Conservation (phyloP, 2,888 invertebrate species). For the Scaptomyza reducta region DNA sequence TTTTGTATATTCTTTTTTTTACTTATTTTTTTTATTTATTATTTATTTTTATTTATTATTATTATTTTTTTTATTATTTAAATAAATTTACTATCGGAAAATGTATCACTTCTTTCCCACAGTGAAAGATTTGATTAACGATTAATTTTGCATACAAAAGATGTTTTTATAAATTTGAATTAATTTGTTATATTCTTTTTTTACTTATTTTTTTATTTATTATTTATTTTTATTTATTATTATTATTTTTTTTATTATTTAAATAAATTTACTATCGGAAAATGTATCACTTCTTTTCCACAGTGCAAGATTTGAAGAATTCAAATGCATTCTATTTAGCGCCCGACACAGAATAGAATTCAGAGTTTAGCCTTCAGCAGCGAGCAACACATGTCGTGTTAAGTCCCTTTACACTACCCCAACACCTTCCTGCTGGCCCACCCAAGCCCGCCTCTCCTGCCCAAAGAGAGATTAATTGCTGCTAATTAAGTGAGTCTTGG, state of each 20-base stretch:
- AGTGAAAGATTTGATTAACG: neutral
- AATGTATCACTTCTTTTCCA: neutral
- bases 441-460: neutral
- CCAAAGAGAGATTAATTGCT: slow-evolving; percentile 57
- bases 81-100: too few relatives aligned
- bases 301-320: slow-evolving; percentile 10
- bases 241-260: too few relatives aligned
- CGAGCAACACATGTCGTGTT: slow-evolving; percentile 11
- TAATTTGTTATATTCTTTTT: too few relatives aligned
- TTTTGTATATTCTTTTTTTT: too few relatives aligned
- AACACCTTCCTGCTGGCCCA: slow-evolving; percentile 4
- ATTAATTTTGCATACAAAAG: too few relatives aligned
- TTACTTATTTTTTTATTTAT: too few relatives aligned
- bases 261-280: too few relatives aligned
- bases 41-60: too few relatives aligned
- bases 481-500: slow-evolving; percentile 55
- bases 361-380: slow-evolving; percentile 2
- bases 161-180: too few relatives aligned
- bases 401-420: slow-evolving; percentile 11
- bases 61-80: too few relatives aligned
- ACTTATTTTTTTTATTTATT: too few relatives aligned
- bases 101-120: neutral
- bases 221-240: too few relatives aligned
- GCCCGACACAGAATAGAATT: slow-evolving; percentile 11
- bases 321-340: slow-evolving; percentile 38